These are phyloP conservation scores for Nyctibius bracteatus DNA, from an alignment of 2,113 vertebrate genomes.

Conservation along the genomic window DNA sequence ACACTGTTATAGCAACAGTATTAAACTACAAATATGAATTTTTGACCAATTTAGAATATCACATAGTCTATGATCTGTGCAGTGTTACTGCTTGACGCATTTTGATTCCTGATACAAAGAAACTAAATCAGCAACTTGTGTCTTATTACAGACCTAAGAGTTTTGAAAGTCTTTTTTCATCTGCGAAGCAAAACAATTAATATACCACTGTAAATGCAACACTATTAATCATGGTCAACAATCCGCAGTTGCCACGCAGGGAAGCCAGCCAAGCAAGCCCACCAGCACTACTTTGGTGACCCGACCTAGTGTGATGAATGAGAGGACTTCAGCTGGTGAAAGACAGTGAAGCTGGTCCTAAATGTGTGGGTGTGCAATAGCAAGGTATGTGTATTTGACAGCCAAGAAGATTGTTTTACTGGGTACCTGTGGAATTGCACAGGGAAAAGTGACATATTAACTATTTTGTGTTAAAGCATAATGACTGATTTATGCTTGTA, in stretches of 20 bases:
- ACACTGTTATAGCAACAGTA: neutral
- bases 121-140: neutral
- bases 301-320: neutral
- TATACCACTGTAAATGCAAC: neutral
- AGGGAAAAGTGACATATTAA: neutral
- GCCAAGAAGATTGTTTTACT: neutral
- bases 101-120: neutral
- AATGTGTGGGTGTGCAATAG: neutral
- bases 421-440: slow-evolving; percentile 3
- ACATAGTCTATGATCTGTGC: neutral
- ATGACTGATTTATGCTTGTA: slow-evolving; percentile 40
- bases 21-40: neutral
- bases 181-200: neutral
- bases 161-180: neutral
- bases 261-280: neutral
- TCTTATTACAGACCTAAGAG: neutral
- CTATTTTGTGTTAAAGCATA: slow-evolving; percentile 6
- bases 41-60: neutral
- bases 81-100: neutral
- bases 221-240: slow-evolving; percentile 10
- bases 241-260: neutral
- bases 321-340: neutral
- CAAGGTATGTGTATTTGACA: neutral
- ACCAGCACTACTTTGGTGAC: neutral
- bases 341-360: neutral